A percentile compares a stretch with the other conserved stretches of the same genome.
Conservation (phyloP, 1,140 invertebrate genomes). For the Apis dorsata region DNA sequence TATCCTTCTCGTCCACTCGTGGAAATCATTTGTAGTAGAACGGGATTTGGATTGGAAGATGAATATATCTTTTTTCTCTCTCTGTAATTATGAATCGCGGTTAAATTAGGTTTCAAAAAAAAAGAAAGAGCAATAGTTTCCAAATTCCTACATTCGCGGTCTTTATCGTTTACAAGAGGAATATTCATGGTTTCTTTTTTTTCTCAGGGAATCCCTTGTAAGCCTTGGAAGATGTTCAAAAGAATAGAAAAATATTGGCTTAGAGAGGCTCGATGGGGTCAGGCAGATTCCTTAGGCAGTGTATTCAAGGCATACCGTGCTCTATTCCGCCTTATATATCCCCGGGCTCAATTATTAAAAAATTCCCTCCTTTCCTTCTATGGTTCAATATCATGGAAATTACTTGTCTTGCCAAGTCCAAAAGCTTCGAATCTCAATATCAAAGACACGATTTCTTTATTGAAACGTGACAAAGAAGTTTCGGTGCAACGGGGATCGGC, state of each 20-base stretch:
- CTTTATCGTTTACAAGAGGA: constrained; percentile 6
- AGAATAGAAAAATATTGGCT: constrained; percentile 64
- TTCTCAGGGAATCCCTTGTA: constrained; percentile 41
- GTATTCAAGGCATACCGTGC: constrained; percentile 59
- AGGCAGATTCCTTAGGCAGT: constrained; percentile 59
- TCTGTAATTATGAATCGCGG: too few species aligned
- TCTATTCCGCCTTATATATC: constrained; percentile 57
- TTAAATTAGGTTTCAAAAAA: not conserved
- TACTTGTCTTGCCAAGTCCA: constrained; percentile 59
- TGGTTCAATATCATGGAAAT: constrained; percentile 64
- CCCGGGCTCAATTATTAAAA: constrained; percentile 60
- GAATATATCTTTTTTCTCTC: too few species aligned
- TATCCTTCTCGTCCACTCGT: too few species aligned
- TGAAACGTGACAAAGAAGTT: constrained; percentile 43
- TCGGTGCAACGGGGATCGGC: not conserved
- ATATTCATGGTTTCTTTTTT: constrained; percentile 46
- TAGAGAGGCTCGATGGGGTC: constrained; percentile 56
- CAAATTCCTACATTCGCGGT: not conserved
- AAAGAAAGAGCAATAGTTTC: not conserved
- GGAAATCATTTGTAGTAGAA: too few species aligned
- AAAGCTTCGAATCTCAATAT: constrained; percentile 58
- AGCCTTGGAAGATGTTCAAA: constrained; percentile 37
- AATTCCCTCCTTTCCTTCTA: constrained; percentile 61
- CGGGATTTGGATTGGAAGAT: too few species aligned
- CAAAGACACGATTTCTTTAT: constrained; percentile 57